phyloP scores from a whole-genome alignment of 2,888 invertebrate species.

The Colletes collaris region DNA sequence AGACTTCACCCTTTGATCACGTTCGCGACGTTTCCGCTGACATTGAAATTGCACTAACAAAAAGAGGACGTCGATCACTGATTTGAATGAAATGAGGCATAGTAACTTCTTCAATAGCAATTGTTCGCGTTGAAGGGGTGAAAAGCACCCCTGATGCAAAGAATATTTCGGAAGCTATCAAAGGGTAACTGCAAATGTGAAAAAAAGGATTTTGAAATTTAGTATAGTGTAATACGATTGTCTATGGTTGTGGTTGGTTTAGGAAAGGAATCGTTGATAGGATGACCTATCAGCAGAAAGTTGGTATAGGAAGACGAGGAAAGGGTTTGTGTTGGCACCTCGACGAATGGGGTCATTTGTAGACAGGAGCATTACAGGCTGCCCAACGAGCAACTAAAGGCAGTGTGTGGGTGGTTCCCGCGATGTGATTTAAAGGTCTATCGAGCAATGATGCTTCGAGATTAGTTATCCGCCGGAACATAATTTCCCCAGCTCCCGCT shows the following conservation, averaged over 20 bases:
- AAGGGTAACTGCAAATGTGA: too few relatives aligned
- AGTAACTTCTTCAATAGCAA: too few relatives aligned
- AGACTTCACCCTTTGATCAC: slow-evolving; percentile 28
- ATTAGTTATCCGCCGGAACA: slow-evolving; percentile 76
- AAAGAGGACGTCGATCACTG: too few relatives aligned
- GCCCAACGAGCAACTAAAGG: slow-evolving; percentile 55
- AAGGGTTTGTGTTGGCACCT: slow-evolving; percentile 71
- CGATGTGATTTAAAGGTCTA: slow-evolving; percentile 77
- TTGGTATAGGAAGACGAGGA: slow-evolving; percentile 30
- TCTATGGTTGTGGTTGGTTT: neutral
- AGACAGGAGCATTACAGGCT: slow-evolving; percentile 76
- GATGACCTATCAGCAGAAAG: slow-evolving; percentile 1
- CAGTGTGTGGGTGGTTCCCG: slow-evolving; percentile 63
- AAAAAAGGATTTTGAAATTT: too few relatives aligned
- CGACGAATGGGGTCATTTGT: slow-evolving; percentile 77
- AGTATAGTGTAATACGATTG: too few relatives aligned
- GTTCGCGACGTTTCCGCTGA: slow-evolving; percentile 1
- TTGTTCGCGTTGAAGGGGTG: too few relatives aligned
- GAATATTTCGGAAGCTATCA: too few relatives aligned
- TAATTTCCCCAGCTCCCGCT: slow-evolving; percentile 69
- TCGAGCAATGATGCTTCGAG: slow-evolving; percentile 78
- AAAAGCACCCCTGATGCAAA: too few relatives aligned
- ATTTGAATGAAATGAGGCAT: too few relatives aligned
- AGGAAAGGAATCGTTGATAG: slow-evolving; percentile 14
- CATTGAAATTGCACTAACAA: too few relatives aligned